These are phyloP conservation scores for Automeris io DNA, from an alignment of 2,888 invertebrate species.

Conservation along the genomic window DNA sequence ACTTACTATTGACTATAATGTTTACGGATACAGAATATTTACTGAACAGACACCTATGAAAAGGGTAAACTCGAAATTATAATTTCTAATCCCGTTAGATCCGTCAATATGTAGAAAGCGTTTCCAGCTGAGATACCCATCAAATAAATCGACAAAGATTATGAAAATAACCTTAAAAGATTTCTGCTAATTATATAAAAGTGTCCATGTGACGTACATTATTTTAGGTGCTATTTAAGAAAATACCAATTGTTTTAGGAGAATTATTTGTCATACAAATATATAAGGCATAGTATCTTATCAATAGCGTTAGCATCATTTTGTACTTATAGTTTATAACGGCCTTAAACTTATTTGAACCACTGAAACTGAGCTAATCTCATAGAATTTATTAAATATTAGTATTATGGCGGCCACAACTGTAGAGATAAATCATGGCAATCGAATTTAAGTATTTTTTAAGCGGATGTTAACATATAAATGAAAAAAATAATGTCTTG, in stretches of 20 bases:
- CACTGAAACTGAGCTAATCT: conserved; percentile 3
- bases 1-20: conserved; percentile 10
- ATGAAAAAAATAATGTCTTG: not conserved
- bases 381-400: not conserved
- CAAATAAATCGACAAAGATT: too few species aligned
- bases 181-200: too few species aligned
- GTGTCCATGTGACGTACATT: not conserved
- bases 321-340: conserved; percentile 31
- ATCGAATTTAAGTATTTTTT: too few species aligned
- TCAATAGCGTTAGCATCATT: conserved; percentile 25
- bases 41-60: conserved; percentile 3
- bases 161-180: too few species aligned
- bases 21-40: conserved; percentile 12
- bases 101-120: too few species aligned
- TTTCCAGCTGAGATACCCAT: too few species aligned
- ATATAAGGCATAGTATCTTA: conserved; percentile 1
- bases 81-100: not conserved
- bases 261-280: conserved; percentile 2
- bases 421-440: not conserved
- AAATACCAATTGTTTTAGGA: not conserved
- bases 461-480: not conserved
- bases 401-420: not conserved
- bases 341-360: not conserved
- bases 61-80: not conserved
- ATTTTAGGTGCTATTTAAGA: not conserved